Percentiles rank a stretch among this genome's conserved stretches.
Conservation (phyloP, 2,888 invertebrate species). For the Patella depressa region DNA sequence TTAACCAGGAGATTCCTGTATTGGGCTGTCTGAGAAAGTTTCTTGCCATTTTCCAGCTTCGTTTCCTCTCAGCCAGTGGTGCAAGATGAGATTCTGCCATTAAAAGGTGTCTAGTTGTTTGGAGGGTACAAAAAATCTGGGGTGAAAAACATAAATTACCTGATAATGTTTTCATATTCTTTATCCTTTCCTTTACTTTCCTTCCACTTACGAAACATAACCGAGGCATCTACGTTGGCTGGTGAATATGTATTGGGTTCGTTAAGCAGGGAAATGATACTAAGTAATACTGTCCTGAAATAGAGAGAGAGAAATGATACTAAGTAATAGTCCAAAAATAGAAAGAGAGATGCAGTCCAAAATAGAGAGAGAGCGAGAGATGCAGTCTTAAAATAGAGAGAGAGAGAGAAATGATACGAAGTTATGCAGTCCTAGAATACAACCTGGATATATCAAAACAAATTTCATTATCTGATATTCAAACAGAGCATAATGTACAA, state of each 20-base stretch:
- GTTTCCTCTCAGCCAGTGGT: neutral
- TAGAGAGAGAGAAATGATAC: neutral
- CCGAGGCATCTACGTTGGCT: slow-evolving; percentile 99
- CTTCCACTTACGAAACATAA: slow-evolving; percentile 99
- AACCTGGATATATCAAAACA: no score
- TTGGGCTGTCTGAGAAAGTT: no score
- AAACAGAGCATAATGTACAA: no score
- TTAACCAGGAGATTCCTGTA: no score
- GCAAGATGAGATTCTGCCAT: neutral
- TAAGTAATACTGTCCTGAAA: slow-evolving; percentile 90
- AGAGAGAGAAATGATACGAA: no score
- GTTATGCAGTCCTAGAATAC: no score
- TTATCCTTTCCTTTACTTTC: slow-evolving; percentile 97
- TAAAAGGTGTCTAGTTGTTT: neutral
- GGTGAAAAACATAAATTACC: slow-evolving; percentile 74
- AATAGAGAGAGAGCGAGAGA: no score
- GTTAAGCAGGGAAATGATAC: slow-evolving; percentile 97
- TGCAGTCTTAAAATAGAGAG: no score
- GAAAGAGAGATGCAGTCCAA: no score
- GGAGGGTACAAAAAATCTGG: neutral
- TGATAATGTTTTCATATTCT: slow-evolving; percentile 99
- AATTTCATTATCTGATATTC: no score
- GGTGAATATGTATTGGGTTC: slow-evolving; percentile 99
- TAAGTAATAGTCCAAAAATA: no score
- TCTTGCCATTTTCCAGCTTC: neutral